Conservation (phyloP, 1,140 invertebrate species). For the Macrobrachium nipponense region DNA sequence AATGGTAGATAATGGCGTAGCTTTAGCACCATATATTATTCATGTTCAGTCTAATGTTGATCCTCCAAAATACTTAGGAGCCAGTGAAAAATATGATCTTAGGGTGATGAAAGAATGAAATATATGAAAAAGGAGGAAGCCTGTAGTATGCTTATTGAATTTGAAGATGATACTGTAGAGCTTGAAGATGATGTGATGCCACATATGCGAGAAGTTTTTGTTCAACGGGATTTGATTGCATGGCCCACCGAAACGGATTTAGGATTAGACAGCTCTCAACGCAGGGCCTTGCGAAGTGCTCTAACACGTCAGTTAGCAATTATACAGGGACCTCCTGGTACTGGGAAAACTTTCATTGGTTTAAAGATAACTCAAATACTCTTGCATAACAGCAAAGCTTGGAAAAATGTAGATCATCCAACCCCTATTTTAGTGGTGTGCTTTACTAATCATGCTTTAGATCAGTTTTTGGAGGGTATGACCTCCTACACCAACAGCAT, state of each 20-base stretch:
- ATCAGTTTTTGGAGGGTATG: slow-evolving; percentile 87
- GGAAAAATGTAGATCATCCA: slow-evolving; percentile 36
- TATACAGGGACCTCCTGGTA: slow-evolving; percentile 83
- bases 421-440: slow-evolving; percentile 83
- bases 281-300: slow-evolving; percentile 69
- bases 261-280: slow-evolving; percentile 69
- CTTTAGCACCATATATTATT: slow-evolving; percentile 67
- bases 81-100: slow-evolving; percentile 51
- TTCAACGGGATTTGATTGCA: slow-evolving; percentile 60
- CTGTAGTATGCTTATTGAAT: not conserved
- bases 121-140: slow-evolving; percentile 52
- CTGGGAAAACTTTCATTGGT: slow-evolving; percentile 84
- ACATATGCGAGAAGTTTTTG: slow-evolving; percentile 66
- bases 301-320: slow-evolving; percentile 73
- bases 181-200: slow-evolving; percentile 63
- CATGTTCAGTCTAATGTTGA: slow-evolving; percentile 47
- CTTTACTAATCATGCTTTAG: slow-evolving; percentile 88
- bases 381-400: slow-evolving; percentile 70
- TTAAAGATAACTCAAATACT: slow-evolving; percentile 76
- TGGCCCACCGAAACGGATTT: slow-evolving; percentile 42
- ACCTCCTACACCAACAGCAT: slow-evolving; percentile 70
- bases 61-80: slow-evolving; percentile 45
- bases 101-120: slow-evolving; percentile 22
- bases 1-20: slow-evolving; percentile 67
- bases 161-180: slow-evolving; percentile 3